These are phyloP conservation scores for Neoniphon sammara DNA, from an alignment of 2,797 vertebrate genomes.

Conservation along the genomic window DNA sequence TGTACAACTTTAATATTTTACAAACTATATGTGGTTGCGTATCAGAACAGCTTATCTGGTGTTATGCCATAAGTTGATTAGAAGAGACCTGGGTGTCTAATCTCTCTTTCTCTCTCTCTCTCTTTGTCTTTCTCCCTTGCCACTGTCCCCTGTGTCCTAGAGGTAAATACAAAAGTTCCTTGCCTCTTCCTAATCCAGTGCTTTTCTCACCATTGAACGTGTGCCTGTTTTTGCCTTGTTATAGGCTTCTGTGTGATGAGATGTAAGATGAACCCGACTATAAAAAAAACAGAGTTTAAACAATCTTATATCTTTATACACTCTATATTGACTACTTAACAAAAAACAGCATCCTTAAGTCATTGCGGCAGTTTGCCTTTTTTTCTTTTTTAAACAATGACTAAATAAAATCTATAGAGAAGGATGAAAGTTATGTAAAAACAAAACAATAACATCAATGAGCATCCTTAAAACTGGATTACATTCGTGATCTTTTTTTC, in stretches of 20 bases:
- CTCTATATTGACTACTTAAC: constrained; percentile 56
- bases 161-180: constrained; percentile 42
- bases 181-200: constrained; percentile 77
- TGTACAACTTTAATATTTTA: not conserved
- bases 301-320: constrained; percentile 48
- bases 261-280: constrained; percentile 41
- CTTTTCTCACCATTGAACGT: constrained; percentile 58
- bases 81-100: constrained; percentile 7
- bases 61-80: not conserved
- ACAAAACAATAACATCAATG: constrained; percentile 65
- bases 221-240: constrained; percentile 38
- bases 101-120: constrained; percentile 4
- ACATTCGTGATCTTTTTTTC: constrained; percentile 76
- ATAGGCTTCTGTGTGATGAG: constrained; percentile 34
- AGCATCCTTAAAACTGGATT: constrained; percentile 85
- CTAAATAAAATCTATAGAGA: constrained; percentile 62
- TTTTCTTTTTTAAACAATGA: constrained; percentile 41
- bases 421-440: constrained; percentile 48
- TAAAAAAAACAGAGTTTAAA: constrained; percentile 34
- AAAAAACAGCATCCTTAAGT: constrained; percentile 53
- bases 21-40: not conserved
- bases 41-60: constrained; percentile 24
- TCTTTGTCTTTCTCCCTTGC: constrained; percentile 4
- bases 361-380: constrained; percentile 44
- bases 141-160: constrained; percentile 17